Conservation (phyloP, 1,140 invertebrate genomes). For the Sarcophaga peregrina region DNA sequence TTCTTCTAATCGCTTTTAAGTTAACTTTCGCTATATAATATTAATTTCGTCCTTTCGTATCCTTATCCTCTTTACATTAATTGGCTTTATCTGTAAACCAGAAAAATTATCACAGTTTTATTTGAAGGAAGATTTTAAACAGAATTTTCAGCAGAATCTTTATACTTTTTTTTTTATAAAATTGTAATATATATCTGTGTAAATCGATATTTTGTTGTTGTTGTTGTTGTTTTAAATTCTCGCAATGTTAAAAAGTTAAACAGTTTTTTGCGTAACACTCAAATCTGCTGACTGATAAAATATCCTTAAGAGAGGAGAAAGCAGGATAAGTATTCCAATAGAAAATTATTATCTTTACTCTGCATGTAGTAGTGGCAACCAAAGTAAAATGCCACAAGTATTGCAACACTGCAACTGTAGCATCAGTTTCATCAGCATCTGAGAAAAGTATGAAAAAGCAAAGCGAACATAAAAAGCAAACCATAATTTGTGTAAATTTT, state of each 20-base stretch:
- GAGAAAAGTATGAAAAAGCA: no score
- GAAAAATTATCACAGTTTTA: no score
- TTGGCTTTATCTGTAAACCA: no score
- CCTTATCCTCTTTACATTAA: no score
- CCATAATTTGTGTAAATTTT: conserved; percentile 18
- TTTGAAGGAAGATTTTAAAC: no score
- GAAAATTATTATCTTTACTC: neutral
- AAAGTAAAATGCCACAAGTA: neutral
- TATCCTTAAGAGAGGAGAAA: neutral
- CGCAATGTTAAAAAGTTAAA: neutral
- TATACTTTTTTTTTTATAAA: no score
- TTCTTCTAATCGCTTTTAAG: no score
- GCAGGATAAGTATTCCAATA: neutral
- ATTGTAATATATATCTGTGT: no score
- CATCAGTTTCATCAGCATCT: neutral
- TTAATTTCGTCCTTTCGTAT: no score
- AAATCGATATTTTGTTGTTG: neutral
- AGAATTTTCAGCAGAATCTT: no score
- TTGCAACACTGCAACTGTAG: neutral
- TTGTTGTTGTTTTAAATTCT: neutral
- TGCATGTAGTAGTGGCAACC: neutral
- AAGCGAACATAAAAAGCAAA: neutral
- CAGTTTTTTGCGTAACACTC: neutral
- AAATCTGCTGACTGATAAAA: neutral
- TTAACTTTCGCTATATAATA: no score